Evolutionary conservation across 2,888 invertebrate genomes (phyloP), one percentile per base, ranked within the genome.

Genomic region (Xestoiulus laeticollis): DNA sequence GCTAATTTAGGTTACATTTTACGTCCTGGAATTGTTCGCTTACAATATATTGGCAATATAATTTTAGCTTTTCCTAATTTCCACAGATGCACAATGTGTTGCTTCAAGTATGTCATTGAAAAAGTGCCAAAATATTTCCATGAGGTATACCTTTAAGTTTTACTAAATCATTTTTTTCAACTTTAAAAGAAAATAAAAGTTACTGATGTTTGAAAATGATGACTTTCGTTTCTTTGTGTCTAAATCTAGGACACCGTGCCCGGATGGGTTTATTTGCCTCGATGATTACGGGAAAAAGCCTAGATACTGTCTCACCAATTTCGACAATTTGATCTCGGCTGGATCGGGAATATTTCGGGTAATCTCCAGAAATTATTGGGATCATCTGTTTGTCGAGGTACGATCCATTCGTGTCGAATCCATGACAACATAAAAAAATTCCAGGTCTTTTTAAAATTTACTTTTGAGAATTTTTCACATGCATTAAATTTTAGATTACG

Each of bases 301-400:
- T n/a, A 22, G 44, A 0, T 85, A 14, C 22, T 43, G 38, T 22
- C 44, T 85, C 10, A 30, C 85, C 38, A 85, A 14, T 85, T 85
- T 85, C 85, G 85, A 85, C 85, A 85, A 33, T 85, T 10, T 16
- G 38, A 1, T 85, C 6, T 85, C 44, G 14, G 38, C 85, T 85
- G 38, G 22, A 14, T n/a, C 33, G n/a, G 38, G n/a, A 8, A 44
- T 85, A 43, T 85, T 85, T 85, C 85, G 85, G 12, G 33, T 85
- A 10, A 85, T 85, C 8, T n/a, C 33, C 38, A 38, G 38, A 85
- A 16, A 85, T 22, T 33, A 44, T 38, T 85, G 85, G 85, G 85
- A 85, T 33, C 38, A 85, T 44, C 85, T 85, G 2, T 85, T 85
- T 33, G 85, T n/a, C 2, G 38, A 85, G 33, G 85, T 85, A 43